phyloP scores from a whole-genome alignment of 2,797 vertebrate species.

The Enteromius radiatus region DNA sequence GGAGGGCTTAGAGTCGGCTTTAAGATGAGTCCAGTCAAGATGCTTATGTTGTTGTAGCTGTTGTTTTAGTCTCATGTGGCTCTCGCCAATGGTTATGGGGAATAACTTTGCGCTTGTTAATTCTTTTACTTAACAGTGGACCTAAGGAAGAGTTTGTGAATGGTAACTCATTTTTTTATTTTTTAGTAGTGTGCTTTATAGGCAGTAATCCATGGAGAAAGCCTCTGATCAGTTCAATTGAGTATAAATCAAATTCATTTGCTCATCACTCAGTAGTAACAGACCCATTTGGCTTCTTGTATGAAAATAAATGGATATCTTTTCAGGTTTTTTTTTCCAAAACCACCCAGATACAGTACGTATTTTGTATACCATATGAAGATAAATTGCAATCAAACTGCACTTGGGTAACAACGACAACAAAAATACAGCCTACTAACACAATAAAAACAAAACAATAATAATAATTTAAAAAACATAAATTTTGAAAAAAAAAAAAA shows the following conservation, averaged over 20 bases:
- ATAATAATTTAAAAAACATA: too few species aligned
- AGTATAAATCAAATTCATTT: background rate
- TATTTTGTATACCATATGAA: too few species aligned
- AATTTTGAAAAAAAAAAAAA: too few species aligned
- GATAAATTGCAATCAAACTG: too few species aligned
- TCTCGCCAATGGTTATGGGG: conserved; percentile 10
- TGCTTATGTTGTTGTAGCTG: conserved; percentile 48
- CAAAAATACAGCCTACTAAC: too few species aligned
- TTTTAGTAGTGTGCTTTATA: background rate
- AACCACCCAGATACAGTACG: too few species aligned
- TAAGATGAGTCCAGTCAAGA: conserved; percentile 50
- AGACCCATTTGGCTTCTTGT: background rate
- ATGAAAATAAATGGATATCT: background rate
- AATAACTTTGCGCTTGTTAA: conserved; percentile 28
- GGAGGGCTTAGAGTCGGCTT: conserved; percentile 46
- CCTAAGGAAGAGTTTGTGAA: conserved; percentile 33
- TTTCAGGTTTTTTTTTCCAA: background rate
- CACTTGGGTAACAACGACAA: too few species aligned
- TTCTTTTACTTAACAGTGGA: conserved; percentile 35
- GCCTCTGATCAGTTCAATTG: background rate
- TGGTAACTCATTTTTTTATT: background rate
- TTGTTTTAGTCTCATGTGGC: conserved; percentile 44
- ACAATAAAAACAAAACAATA: too few species aligned
- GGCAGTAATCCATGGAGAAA: background rate
- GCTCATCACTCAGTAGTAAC: background rate